Conservation (phyloP, 2,888 invertebrate genomes). For the Chydorus sphaericus region DNA sequence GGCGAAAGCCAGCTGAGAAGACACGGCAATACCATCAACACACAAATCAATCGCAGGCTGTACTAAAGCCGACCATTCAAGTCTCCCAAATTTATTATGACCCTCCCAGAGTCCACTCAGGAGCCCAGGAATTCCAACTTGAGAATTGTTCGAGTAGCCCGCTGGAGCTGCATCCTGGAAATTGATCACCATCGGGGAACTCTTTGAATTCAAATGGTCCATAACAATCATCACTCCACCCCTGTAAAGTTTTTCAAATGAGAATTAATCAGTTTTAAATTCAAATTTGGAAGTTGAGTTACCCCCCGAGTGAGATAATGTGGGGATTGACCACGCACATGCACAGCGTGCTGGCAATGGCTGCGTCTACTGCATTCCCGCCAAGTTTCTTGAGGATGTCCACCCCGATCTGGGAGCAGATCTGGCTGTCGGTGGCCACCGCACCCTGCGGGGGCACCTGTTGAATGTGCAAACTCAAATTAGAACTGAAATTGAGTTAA, state of each 20-base stretch:
- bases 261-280: neutral
- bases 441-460: constrained; percentile 59
- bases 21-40: constrained; percentile 24
- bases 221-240: constrained; percentile 58
- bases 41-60: constrained; percentile 42
- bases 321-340: constrained; percentile 56
- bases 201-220: constrained; percentile 43
- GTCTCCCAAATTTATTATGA: constrained; percentile 38
- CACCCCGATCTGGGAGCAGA: constrained; percentile 56
- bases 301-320: constrained; percentile 62
- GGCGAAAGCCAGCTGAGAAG: constrained; percentile 7
- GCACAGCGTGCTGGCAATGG: constrained; percentile 56
- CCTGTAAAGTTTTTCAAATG: constrained; percentile 33
- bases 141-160: constrained; percentile 20
- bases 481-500: neutral
- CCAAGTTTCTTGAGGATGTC: constrained; percentile 44
- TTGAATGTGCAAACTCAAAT: neutral
- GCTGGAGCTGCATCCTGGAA: constrained; percentile 33
- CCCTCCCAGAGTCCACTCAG: constrained; percentile 42
- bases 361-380: constrained; percentile 64
- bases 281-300: constrained; percentile 20
- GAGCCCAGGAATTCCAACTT: constrained; percentile 39
- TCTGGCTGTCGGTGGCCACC: constrained; percentile 50
- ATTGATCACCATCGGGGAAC: constrained; percentile 41
- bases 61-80: constrained; percentile 44